Evolutionary conservation across 2,797 vertebrate species (phyloP), one percentile per base, ranked within the genome.

Genomic region (Rhinella marina): DNA sequence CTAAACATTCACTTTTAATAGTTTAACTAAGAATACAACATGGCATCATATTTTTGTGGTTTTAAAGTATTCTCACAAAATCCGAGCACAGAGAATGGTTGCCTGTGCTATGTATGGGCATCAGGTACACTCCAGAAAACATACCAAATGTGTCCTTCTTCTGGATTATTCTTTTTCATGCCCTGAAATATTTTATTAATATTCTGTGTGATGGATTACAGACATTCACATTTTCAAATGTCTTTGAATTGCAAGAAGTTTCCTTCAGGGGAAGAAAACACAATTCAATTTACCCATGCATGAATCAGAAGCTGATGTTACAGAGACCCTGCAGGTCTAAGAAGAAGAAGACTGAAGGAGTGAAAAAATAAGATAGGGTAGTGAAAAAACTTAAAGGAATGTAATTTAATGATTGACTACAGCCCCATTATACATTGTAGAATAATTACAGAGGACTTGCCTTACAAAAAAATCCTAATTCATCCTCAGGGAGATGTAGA

Each of bases 201-300:
- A 84, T 66, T 66, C 29, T 19, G 73, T 27, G 29, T 84, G 73
- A 88, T 84, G 73, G 73, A 78, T 88, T 70, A 78, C 81, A 88
- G 72, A 83, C 82, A 64, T 77, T 70, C 54, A 83, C 81, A 83
- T 61, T 83, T 87, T 76, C 27, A 68, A 88, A 72, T 52, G 59
- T 48, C 57, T 56, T 79, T 77, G 73, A 77, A 83, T 83, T 78
- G 81, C 73, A 88, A 52, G 25, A 73, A 81, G 27, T 82, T 82
- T 48, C 78, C 85, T 70, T 62, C 32, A 76, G 86, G 86, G 80
- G 32, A 27, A 81, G 48, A 77, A 1, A 29, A 76, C 50, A 76
- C 75, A 87, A 87, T 87, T 87, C 54, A 87, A 82, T 84, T 83
- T 84, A 84, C 25, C 52, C 73, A 78, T 78, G 81, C 73, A 59